Percentiles rank a stretch among this genome's conserved stretches.
Evolutionary conservation across 2,797 vertebrate species (phyloP).

Genomic region (Gymnocypris eckloni): DNA sequence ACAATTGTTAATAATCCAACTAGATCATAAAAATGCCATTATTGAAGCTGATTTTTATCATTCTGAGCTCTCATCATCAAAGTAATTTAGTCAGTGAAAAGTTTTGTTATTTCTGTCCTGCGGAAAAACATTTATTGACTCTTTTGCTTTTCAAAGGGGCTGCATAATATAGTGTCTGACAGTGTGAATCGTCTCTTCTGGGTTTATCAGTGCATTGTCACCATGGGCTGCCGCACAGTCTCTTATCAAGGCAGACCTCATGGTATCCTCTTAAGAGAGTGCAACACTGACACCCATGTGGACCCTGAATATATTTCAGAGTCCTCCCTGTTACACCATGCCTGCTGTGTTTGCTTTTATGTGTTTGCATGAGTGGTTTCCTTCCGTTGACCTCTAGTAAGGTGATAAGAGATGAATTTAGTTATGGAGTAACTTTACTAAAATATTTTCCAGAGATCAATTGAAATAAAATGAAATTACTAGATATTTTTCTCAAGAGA

Average conservation of each 20-base stretch:
- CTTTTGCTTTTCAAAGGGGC: not conserved
- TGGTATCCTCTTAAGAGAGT: conserved; percentile 49
- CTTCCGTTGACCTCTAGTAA: conserved; percentile 2
- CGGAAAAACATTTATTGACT: conserved; percentile 12
- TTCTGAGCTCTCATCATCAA: not conserved
- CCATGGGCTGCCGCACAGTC: conserved; percentile 49
- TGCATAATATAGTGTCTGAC: not conserved
- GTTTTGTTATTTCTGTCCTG: not conserved
- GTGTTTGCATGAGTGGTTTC: not conserved
- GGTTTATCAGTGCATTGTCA: conserved; percentile 43
- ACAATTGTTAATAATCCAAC: not conserved
- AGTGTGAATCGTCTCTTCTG: conserved; percentile 1
- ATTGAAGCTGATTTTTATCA: not conserved
- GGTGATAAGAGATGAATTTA: not conserved
- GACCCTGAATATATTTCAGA: conserved; percentile 31
- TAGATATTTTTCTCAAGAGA: not conserved
- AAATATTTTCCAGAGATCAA: conserved; percentile 1
- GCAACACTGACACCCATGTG: conserved; percentile 61
- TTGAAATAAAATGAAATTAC: not conserved
- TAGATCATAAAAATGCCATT: not conserved
- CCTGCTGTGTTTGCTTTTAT: conserved; percentile 7
- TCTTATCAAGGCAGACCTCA: conserved; percentile 70
- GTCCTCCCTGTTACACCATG: not conserved
- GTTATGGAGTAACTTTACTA: not conserved
- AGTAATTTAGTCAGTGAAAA: not conserved